Evolutionary conservation across 2,888 invertebrate genomes (phyloP).

Genomic region (Ichneumoninae sp.): DNA sequence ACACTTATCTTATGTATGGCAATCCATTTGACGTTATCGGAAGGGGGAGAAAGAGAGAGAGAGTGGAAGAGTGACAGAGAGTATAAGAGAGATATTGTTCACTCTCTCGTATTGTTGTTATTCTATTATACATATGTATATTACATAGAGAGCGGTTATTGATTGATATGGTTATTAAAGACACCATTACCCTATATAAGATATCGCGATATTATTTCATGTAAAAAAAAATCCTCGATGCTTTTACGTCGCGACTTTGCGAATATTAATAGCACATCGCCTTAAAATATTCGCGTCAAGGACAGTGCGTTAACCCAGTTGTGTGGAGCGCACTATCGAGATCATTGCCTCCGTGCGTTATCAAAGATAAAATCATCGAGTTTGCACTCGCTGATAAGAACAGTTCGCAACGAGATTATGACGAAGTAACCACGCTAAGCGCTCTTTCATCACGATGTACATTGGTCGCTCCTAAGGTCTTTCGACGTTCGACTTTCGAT

Average conservation of each 20-base stretch:
- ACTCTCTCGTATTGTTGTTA: conserved; percentile 70
- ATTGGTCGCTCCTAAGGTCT: background rate
- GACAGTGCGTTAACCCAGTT: background rate
- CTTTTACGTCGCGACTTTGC: background rate
- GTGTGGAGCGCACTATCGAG: background rate
- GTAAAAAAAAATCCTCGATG: background rate
- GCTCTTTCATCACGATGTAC: background rate
- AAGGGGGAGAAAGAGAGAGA: conserved; percentile 42
- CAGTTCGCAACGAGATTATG: background rate
- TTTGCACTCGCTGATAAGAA: conserved; percentile 6
- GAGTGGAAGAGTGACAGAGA: conserved; percentile 60
- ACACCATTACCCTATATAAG: conserved; percentile 60
- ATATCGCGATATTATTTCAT: conserved; percentile 1
- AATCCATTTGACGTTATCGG: conserved; percentile 55
- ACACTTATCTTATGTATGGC: conserved; percentile 41
- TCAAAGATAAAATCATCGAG: background rate
- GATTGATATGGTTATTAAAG: conserved; percentile 68
- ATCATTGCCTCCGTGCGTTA: background rate
- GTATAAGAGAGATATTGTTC: conserved; percentile 67
- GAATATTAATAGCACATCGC: background rate
- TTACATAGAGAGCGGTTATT: conserved; percentile 69
- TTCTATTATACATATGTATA: conserved; percentile 69
- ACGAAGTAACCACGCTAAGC: background rate
- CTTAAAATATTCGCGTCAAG: background rate
- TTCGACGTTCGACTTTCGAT: too few relatives aligned